Percentiles rank a stretch among this genome's conserved stretches.
These are phyloP conservation scores for Manis javanica DNA, from an alignment of 2,797 vertebrate species.

Conservation along the genomic window DNA sequence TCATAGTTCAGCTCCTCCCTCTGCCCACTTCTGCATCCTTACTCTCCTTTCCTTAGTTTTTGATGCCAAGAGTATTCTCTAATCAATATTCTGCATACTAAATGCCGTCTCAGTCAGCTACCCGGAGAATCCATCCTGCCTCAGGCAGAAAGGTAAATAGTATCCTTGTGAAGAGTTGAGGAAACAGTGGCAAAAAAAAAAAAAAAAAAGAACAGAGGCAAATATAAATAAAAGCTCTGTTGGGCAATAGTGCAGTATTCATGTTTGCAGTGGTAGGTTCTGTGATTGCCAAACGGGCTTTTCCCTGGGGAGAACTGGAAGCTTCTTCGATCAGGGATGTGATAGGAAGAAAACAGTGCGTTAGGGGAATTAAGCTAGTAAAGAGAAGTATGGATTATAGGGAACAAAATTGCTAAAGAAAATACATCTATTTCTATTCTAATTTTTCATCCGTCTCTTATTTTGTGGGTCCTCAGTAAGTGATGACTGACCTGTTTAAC, in stretches of 20 bases:
- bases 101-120: neutral
- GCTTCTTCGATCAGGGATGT: neutral
- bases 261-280: neutral
- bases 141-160: neutral
- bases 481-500: neutral
- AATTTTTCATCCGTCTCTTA: neutral
- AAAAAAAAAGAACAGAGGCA: neutral
- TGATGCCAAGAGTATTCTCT: neutral
- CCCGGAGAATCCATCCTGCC: neutral
- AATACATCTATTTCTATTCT: neutral
- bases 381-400: neutral
- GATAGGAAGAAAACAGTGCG: neutral
- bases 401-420: neutral
- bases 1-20: neutral
- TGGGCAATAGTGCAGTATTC: neutral
- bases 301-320: neutral
- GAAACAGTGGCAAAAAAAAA: neutral
- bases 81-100: neutral
- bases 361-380: neutral
- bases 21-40: neutral
- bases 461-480: neutral
- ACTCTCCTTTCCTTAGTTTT: neutral
- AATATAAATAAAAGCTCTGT: neutral
- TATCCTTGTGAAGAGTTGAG: neutral
- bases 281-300: neutral